phyloP scores from a whole-genome alignment of 2,113 vertebrate genomes.

The Ahaetulla prasina region DNA sequence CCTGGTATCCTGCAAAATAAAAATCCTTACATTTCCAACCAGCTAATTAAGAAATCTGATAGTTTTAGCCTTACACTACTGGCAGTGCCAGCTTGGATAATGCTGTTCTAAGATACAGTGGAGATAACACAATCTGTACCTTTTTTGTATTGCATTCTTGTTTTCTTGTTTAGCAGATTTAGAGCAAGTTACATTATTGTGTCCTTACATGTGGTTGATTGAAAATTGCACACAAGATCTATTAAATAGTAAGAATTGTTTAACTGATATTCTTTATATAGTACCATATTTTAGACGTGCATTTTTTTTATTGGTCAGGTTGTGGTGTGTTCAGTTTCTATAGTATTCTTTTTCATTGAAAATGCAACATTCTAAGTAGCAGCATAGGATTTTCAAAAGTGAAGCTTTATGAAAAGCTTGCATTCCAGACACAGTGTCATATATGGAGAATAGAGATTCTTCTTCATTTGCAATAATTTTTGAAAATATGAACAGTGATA shows the following conservation, averaged over 20 bases:
- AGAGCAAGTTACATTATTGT: slow-evolving; percentile 33
- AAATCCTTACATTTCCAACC: background rate
- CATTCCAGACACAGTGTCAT: background rate
- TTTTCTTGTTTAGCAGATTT: background rate
- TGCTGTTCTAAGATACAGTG: background rate
- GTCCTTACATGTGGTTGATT: background rate
- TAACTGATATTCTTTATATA: slow-evolving; percentile 28
- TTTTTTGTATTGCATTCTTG: background rate
- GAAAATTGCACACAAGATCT: slow-evolving; percentile 25
- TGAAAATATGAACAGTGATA: background rate
- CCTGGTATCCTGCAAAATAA: background rate
- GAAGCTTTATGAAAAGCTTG: background rate
- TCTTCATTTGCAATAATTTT: background rate
- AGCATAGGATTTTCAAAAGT: background rate
- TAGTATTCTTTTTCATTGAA: background rate
- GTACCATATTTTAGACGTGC: slow-evolving; percentile 26
- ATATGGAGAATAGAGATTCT: background rate
- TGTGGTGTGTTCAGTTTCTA: slow-evolving; percentile 20
- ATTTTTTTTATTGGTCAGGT: background rate
- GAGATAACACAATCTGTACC: background rate
- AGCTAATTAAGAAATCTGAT: background rate
- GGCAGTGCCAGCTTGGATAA: background rate
- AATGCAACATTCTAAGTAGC: background rate
- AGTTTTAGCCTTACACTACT: background rate
- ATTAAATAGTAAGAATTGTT: slow-evolving; percentile 30